Evolutionary conservation across 2,888 invertebrate species (phyloP), one percentile per base, ranked within the genome.

Genomic region (Pterostichus niger): DNA sequence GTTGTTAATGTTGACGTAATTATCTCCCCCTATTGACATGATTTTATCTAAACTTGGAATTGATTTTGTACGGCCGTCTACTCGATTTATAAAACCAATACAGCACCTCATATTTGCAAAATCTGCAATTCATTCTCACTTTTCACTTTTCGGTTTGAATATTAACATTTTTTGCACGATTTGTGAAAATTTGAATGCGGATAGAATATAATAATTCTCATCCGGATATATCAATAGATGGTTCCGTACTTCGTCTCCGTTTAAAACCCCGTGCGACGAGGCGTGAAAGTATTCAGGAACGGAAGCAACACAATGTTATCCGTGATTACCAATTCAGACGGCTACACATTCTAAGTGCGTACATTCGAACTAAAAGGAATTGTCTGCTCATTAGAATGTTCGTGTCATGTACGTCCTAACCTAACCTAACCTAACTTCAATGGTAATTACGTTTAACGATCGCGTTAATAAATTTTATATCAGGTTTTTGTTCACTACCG

Each of bases 251-350:
- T 33, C n/a, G 9, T 31, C n/a, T 24, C 3, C 24, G 3, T 24
- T 24, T 24, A 56, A 31, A 17, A 11, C 31, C 5, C 59, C 59
- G 59, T n/a, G 33, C 64, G 64, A 6, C 44, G 44, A 71, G 15
- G 68, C 56, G 76, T 76, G 76, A 76, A 76, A 76, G 76, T 76
- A 76, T 76, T 56, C 56, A 54, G 17, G n/a, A 73, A 17, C 76
- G 76, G 76, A 76, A 76, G 56, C 56, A 35, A 15, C 40, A 56
- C 75, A 75, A 75, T 76, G 76, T 76, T 76, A 76, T 15, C 56
- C 76, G 35, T 76, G 54, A 75, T 75, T 75, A 75, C 46, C 75
- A 75, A 75, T 75, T 76, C 76, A 76, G 49, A 35, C 54, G 24
- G 52, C 52, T 31, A 52, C 49, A 54, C 52, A 75, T 75, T 54